Percentiles rank a stretch among this genome's conserved stretches.
Evolutionary conservation across 2,797 vertebrate species (phyloP).

Genomic region (Hybognathus amarus): DNA sequence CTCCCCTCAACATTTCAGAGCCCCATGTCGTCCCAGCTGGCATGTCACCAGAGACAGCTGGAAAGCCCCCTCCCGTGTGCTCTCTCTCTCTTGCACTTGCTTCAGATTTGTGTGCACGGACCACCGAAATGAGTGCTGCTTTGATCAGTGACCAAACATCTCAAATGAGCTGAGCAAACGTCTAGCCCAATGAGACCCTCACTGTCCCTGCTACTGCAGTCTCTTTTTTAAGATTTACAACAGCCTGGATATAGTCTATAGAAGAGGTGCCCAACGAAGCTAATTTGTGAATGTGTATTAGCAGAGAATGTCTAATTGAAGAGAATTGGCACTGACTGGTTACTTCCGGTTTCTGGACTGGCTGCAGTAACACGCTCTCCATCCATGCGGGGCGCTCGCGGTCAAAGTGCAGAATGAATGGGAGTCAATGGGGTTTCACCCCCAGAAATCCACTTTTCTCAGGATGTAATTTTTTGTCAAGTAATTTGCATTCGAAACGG

Average conservation of each 20-base stretch:
- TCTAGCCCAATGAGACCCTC: constrained; percentile 43
- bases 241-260: neutral
- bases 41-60: constrained; percentile 71
- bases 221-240: neutral
- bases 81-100: constrained; percentile 51
- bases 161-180: constrained; percentile 48
- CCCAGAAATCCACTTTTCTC: no score
- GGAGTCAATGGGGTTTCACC: no score
- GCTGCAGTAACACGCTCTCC: no score
- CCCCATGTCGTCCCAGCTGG: constrained; percentile 61
- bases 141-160: constrained; percentile 71
- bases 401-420: no score
- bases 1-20: constrained; percentile 31
- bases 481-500: no score
- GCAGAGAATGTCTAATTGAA: no score
- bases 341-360: no score
- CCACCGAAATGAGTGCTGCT: constrained; percentile 61
- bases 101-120: constrained; percentile 68
- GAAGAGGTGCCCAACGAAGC: no score
- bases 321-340: no score
- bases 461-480: no score
- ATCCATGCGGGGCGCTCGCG: no score
- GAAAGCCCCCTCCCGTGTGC: constrained; percentile 57
- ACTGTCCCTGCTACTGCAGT: neutral
- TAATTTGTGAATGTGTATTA: no score